These are phyloP conservation scores for Watsonalla cultraria DNA, from an alignment of 2,888 invertebrate genomes.

Conservation along the genomic window DNA sequence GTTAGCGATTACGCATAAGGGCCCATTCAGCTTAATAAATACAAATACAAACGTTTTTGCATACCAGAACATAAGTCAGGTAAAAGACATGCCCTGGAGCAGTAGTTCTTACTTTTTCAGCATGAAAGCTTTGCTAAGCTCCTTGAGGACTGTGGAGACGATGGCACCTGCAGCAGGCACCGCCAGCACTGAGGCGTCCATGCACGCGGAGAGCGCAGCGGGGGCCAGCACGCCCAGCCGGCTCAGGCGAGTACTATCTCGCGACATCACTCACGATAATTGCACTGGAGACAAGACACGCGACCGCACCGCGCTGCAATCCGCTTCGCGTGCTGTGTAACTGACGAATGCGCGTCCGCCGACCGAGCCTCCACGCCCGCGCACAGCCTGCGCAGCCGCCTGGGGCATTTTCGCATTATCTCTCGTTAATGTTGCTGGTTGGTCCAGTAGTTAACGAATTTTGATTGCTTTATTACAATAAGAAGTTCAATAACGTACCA, in stretches of 20 bases:
- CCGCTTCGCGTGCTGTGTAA: slow-evolving; percentile 65
- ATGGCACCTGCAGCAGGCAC: slow-evolving; percentile 72
- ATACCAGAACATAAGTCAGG: neutral
- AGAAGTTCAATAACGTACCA: too few species aligned
- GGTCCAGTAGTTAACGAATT: neutral
- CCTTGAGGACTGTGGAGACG: slow-evolving; percentile 68
- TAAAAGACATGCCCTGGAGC: too few species aligned
- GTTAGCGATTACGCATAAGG: neutral
- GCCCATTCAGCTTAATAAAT: too few species aligned
- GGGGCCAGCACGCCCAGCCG: slow-evolving; percentile 68
- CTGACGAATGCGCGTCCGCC: slow-evolving; percentile 45
- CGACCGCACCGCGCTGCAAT: slow-evolving; percentile 69
- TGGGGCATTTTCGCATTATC: neutral
- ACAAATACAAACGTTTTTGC: neutral
- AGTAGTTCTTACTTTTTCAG: slow-evolving; percentile 58
- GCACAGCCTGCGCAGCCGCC: slow-evolving; percentile 10
- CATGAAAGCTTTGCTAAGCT: slow-evolving; percentile 73
- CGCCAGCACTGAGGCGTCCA: slow-evolving; percentile 69
- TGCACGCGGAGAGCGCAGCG: slow-evolving; percentile 66
- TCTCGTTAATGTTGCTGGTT: neutral
- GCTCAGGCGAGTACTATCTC: slow-evolving; percentile 49
- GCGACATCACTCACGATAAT: slow-evolving; percentile 52
- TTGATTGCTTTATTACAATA: too few species aligned
- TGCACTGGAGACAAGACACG: slow-evolving; percentile 30
- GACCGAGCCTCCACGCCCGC: slow-evolving; percentile 13